Evolutionary conservation across 2,888 invertebrate genomes (phyloP).

Genomic region (Chydorus sphaericus): DNA sequence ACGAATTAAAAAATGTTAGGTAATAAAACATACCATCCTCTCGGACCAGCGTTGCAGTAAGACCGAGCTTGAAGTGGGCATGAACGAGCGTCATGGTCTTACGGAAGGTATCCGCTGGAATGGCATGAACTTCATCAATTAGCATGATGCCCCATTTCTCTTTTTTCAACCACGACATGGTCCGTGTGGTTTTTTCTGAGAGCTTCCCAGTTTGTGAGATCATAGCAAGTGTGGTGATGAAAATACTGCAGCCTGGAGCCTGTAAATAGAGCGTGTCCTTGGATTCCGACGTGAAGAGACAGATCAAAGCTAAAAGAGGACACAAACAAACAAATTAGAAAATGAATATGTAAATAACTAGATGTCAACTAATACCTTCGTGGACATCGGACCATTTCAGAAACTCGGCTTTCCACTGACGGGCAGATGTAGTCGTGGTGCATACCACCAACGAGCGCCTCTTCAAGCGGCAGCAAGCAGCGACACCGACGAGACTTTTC

Average conservation of each 20-base stretch:
- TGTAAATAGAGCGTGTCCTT: slow-evolving; percentile 98
- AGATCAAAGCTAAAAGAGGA: slow-evolving; percentile 59
- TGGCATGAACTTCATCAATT: slow-evolving; percentile 95
- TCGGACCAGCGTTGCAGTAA: slow-evolving; percentile 94
- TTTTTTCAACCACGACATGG: slow-evolving; percentile 96
- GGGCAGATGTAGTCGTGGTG: slow-evolving; percentile 96
- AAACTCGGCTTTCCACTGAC: slow-evolving; percentile 99
- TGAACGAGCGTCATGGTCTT: slow-evolving; percentile 94
- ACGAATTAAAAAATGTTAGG: background rate
- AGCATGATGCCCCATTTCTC: slow-evolving; percentile 99
- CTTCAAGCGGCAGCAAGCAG: slow-evolving; percentile 97
- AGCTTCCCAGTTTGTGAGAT: slow-evolving; percentile 95
- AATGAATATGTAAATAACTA: too few species aligned
- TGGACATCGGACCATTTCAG: slow-evolving; percentile 96
- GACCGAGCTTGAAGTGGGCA: slow-evolving; percentile 90
- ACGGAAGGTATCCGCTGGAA: slow-evolving; percentile 99
- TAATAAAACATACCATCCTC: slow-evolving; percentile 47
- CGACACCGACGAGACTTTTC: slow-evolving; percentile 88
- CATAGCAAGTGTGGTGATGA: slow-evolving; percentile 98
- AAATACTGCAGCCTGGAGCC: slow-evolving; percentile 81
- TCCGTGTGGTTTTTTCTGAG: slow-evolving; percentile 97
- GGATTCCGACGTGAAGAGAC: slow-evolving; percentile 95
- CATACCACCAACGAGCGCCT: slow-evolving; percentile 89
- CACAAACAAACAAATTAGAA: too few species aligned
- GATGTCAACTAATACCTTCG: too few species aligned